Evolutionary conservation across 1,140 invertebrate genomes (phyloP), one percentile per base, ranked within the genome.

Genomic region (Ctenoplectra terminalis): DNA sequence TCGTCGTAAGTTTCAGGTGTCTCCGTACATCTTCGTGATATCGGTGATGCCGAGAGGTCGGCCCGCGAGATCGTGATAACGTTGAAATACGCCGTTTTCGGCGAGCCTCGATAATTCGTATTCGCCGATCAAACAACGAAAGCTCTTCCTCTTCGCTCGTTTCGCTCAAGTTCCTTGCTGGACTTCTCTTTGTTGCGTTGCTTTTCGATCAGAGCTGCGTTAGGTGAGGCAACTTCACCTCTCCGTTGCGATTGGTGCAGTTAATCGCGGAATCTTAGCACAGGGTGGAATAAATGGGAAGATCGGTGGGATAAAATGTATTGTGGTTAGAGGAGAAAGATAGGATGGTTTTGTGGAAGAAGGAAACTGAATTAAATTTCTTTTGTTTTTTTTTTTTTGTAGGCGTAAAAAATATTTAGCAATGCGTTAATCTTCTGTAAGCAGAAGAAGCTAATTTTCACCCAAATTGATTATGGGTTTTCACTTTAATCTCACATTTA

Each of bases 1-100:
- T 58, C 83, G 74, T 82, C 83, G 79, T 81, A 81, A 75, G 60
- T 81, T 75, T 81, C 72, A 81, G 60, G 71, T 66, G 78, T 81
- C 78, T 81, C 50, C 48, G 78, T 81, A 74, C 78, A 74, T 74
- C 78, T 56, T 74, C 50, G 40, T 64, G 79, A 81, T 81, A 81
- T 75, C 78, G 48, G 23, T 81, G 79, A 81, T 81, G 79, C 52
- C 71, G 50, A 26, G 79, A 66, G 71, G 79, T 81, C 79, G 72
- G 15, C 2, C 48, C 58, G 50, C 40, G 58, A 81, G 79, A 81
- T 81, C 72, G 26, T 58, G 79, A 81, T 81, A 75, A 81, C 50
- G 79, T 37, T 81, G 72, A 81, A 81, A 75, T 81, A 81, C 72
- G 61, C 52, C 72, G 79, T 67, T 75, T 74, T 75, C 71, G 79